Base-by-base conservation (phyloP, 2,888 invertebrate genomes). In the Zygogramma bicolorata region DNA sequence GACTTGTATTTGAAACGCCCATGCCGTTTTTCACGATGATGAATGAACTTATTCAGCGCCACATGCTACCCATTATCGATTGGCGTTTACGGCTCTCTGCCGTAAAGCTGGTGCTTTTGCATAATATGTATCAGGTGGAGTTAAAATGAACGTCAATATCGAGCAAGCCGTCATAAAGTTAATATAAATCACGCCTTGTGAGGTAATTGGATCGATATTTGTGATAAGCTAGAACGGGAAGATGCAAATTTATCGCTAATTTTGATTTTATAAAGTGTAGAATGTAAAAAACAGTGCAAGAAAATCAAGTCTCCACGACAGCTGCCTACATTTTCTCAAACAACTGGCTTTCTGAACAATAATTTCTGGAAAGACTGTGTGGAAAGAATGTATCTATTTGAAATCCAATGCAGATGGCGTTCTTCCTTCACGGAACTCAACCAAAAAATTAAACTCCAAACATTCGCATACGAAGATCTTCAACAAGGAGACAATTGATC, bases 1-100 rank as follows among this genome's bases (percentile, higher is more conserved):
- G 65, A 66, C 60, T 40, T 60, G 70, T 38, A 69, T 69, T 69
- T 18, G 20, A 63, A 58, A 69, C 69, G 61, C 62, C 69, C 42
- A 69, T 63, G n/a, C 40, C 42, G 53, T 53, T 27, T 53, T 53
- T n/a, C 53, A 53, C 27, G 22, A 53, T 53, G 53, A 53, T 53
- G 53, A 53, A 53, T 53, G 53, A 53, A 53, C 53, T 53, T 53
- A 53, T 53, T 53, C 4, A 53, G 53, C 22, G 53, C 27, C 53
- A 53, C 53, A 53, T 53, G 53, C 53, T 25, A 53, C 22, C 27
- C 15, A 53, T 53, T 53, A 53, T 27, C 53, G 53, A 53, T 53
- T 53, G 53, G 53, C 53, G 53, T 53, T 53, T 53, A 53, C 27
- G 53, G 15, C 53, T 20, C 4, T 25, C 53, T 13, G 25, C 27